phyloP scores from a whole-genome alignment of 2,113 vertebrate genomes.

The Nothoprocta perdicaria region DNA sequence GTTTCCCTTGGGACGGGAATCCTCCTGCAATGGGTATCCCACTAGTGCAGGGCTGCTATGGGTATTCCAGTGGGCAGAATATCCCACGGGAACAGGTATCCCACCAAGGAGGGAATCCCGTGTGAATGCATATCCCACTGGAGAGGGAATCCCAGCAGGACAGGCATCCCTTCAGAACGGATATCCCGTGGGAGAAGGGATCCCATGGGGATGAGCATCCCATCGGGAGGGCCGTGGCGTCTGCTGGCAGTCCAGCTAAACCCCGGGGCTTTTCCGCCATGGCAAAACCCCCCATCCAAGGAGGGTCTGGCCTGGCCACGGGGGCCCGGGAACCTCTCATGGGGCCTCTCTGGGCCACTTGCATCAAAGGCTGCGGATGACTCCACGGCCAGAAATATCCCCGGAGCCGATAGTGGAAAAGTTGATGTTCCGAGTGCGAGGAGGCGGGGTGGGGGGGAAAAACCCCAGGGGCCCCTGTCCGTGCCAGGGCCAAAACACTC shows the following conservation, averaged over 20 bases:
- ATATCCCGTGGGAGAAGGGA: not conserved
- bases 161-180: accelerated
- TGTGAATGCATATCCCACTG: accelerated
- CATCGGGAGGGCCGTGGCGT: too few species aligned
- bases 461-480: constrained; percentile 3
- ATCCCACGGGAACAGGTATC: not conserved
- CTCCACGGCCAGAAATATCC: constrained; percentile 33
- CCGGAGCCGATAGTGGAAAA: constrained; percentile 56
- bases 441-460: not conserved
- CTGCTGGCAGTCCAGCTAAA: not conserved
- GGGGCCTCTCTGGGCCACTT: not conserved
- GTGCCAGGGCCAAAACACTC: constrained; percentile 46
- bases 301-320: not conserved
- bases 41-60: accelerated
- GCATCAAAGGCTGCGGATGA: constrained; percentile 51
- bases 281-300: not conserved
- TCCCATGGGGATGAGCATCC: not conserved
- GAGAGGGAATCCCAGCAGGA: accelerated
- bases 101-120: not conserved
- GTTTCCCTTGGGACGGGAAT: not conserved
- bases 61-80: accelerated
- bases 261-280: not conserved
- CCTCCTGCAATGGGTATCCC: not conserved
- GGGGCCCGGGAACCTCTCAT: not conserved
- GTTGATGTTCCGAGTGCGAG: constrained; percentile 43